Base-by-base conservation (phyloP, 2,888 invertebrate species). In the Phytoseiulus persimilis region DNA sequence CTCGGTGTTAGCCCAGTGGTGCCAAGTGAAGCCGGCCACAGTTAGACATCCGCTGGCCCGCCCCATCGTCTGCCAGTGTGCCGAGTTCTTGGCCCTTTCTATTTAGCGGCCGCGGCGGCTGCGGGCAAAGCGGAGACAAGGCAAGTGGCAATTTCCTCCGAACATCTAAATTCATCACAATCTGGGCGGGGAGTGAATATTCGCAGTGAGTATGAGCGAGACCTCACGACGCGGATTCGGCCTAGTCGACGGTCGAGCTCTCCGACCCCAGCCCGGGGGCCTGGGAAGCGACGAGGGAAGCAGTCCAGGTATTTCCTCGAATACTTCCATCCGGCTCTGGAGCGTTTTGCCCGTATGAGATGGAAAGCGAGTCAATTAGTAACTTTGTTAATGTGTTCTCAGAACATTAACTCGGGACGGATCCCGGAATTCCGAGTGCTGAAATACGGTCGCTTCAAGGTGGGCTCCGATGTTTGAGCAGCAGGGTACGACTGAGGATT, bases 91-190 rank as follows among this genome's bases (percentile, higher is more conserved):
- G n/a, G n/a, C 65, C 5, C 65, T 65, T 23, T 65, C 65, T 39
- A 23, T 65, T 65, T 65, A 23, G 14, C 65, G 65, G 65, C 65
- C 11, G 5, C 28, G 65, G 14, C 65, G 65, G 65, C 65, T 6
- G 5, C 28, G 65, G 18, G 65, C 18, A 65, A 65, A 23, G 23
- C 1, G 18, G 65, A 65, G 65, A 65, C 65, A 65, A 18, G 9
- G 65, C 65, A 65, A 65, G 65, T 65, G 65, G 65, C 65, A 65
- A 65, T 65, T 65, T 65, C 65, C 65, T 65, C 65, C 65, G 65
- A 28, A 65, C 18, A 65, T 65, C 65, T 65, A 65, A 65, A 65
- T 23, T 65, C 65, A 65, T 65, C 65, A 65, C 18, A 18, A 14
- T 14, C 65, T 65, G 65, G 65, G 65, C 18, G 65, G 65, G 18